Evolutionary conservation across 1,140 invertebrate species (phyloP), one percentile per base, ranked within the genome.

Genomic region (Drosophila nigrodunni): DNA sequence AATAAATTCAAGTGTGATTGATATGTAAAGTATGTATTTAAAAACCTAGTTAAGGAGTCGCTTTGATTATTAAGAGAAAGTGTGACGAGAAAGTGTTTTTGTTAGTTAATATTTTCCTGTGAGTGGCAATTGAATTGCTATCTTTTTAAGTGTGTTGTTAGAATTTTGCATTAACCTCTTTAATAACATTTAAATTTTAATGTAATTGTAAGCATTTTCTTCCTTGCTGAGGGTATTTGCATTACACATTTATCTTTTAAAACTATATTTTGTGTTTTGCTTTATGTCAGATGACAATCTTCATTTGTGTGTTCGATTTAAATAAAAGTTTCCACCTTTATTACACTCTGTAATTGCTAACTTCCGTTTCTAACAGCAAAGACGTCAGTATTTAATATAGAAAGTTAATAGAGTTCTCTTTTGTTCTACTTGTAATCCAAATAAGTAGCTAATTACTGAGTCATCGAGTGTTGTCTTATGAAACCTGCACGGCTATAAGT

Each of bases 401-500:
- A 55, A 65, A 65, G 35, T 65, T 9, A 10, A 35, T 41, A 54
- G 39, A 54, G 37, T 55, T 21, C 21, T 52, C 60, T 37, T 41
- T 46, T 13, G 37, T 44, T 11, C n/a, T 13, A 43, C 11, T 7
- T 15, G 8, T 25, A 11, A 44, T 11, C 15, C 35, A 68, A 77
- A 50, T 54, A 18, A 57, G 30, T 47, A 41, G 35, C 66, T 78
- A 62, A 61, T 88, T 85, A 70, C 49, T 52, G 58, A 65, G 58
- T 37, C 35, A 18, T 15, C 11, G 18, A 44, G 11, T 30, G 15
- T 68, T 10, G n/a, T 34, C 30, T 37, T 58, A 59, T 58, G 37
- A 54, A 88, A 86, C 54, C 68, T 47, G 73, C 47, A 74, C 44
- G 61, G 6, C 25, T 44, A 10, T 44, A 83, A 85, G 83, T 88